phyloP scores from a whole-genome alignment of 2,888 invertebrate genomes.

The Pristionchus entomophagus region DNA sequence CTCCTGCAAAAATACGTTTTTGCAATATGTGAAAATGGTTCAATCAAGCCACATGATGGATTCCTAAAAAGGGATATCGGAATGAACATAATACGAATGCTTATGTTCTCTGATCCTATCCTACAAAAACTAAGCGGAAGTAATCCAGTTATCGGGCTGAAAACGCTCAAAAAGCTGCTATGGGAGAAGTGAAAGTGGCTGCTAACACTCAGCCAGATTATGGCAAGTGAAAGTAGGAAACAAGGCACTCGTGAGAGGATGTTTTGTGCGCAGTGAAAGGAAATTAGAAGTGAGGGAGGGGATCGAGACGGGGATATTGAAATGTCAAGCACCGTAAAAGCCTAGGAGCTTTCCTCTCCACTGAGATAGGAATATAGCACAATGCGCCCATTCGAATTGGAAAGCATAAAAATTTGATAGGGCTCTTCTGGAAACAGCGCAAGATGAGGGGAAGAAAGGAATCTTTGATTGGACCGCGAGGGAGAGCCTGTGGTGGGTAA shows the following conservation, averaged over 20 bases:
- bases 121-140: too few species aligned
- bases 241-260: conserved; percentile 38
- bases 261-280: background rate
- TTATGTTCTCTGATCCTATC: too few species aligned
- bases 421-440: conserved; percentile 17
- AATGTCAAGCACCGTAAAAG: background rate
- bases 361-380: background rate
- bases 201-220: conserved; percentile 3
- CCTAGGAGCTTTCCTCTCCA: background rate
- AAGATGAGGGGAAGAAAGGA: conserved; percentile 1
- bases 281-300: background rate
- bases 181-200: background rate
- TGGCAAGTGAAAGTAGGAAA: background rate
- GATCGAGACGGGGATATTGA: conserved; percentile 9
- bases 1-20: background rate
- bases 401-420: conserved; percentile 3
- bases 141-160: background rate
- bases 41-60: too few species aligned
- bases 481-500: background rate
- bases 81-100: too few species aligned
- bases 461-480: background rate
- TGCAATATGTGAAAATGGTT: too few species aligned
- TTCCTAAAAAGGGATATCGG: too few species aligned
- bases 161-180: background rate
- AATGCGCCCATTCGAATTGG: background rate